Conservation (phyloP, 64 coral and sea anemone species). For the Stylophora pistillata region DNA sequence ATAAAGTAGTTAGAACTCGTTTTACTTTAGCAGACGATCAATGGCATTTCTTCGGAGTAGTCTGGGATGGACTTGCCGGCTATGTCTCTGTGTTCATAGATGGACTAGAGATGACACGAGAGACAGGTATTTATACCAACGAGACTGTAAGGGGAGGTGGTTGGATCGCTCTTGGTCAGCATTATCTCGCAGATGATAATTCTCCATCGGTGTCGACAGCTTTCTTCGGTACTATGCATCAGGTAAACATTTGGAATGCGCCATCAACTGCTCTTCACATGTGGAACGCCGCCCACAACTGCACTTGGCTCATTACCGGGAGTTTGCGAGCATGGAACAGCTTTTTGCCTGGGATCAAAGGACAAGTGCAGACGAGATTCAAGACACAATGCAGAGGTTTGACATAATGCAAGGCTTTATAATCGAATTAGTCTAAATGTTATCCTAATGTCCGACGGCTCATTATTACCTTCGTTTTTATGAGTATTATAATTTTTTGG, state of each 20-base stretch:
- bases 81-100: conserved; percentile 43
- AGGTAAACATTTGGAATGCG: conserved; percentile 61
- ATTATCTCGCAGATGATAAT: conserved; percentile 14
- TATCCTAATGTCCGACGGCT: too few relatives aligned
- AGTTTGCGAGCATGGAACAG: conserved; percentile 54
- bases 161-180: conserved; percentile 46
- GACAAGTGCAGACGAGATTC: conserved; percentile 50
- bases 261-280: conserved; percentile 49
- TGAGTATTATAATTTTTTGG: too few relatives aligned
- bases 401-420: not conserved
- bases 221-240: conserved; percentile 59
- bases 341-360: conserved; percentile 68
- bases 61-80: conserved; percentile 29
- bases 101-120: conserved; percentile 5
- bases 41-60: conserved; percentile 57
- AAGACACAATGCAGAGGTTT: conserved; percentile 70
- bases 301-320: conserved; percentile 55
- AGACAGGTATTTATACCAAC: conserved; percentile 3
- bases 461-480: too few relatives aligned
- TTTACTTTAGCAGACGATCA: conserved; percentile 48
- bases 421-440: too few relatives aligned
- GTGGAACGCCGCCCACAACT: conserved; percentile 76
- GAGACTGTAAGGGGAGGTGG: conserved; percentile 45
- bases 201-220: not conserved
- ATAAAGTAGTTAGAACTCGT: conserved; percentile 16